phyloP scores from a whole-genome alignment of 2,113 vertebrate genomes.

The Poeciliopsis prolifica region DNA sequence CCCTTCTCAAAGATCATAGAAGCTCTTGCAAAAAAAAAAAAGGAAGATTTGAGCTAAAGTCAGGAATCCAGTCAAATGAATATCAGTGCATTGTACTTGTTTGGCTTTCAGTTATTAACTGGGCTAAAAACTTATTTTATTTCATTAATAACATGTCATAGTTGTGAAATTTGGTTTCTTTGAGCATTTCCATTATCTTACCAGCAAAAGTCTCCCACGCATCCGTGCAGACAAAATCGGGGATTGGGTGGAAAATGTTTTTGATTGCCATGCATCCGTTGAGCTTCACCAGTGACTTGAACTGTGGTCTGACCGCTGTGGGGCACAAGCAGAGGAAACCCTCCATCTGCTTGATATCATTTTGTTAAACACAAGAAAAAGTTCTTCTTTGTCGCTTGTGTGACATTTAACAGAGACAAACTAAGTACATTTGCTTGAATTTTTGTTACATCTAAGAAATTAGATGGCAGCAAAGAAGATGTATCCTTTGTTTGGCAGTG shows the following conservation, averaged over 20 bases:
- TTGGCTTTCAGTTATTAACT: neutral
- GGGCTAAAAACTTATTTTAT: neutral
- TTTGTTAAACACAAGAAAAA: conserved; percentile 8
- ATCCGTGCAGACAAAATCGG: conserved; percentile 43
- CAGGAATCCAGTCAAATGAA: conserved; percentile 12
- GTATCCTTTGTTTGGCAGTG: neutral
- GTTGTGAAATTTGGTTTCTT: conserved; percentile 4
- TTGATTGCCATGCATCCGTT: conserved; percentile 68
- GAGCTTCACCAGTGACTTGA: conserved; percentile 50
- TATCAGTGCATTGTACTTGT: neutral
- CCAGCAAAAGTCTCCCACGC: conserved; percentile 41
- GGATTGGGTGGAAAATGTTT: conserved; percentile 45
- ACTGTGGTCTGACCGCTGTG: conserved; percentile 34
- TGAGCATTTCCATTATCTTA: conserved; percentile 40
- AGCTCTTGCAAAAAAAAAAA: neutral
- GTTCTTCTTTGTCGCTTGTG: neutral
- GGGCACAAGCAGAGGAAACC: conserved; percentile 17
- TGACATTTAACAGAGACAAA: neutral
- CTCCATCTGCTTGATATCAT: conserved; percentile 20
- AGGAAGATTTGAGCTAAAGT: conserved; percentile 18
- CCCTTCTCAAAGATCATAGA: conserved; percentile 7
- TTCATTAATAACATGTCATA: neutral
- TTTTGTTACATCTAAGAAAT: neutral
- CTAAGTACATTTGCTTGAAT: neutral
- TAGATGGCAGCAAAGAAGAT: neutral